Percentiles rank a stretch among this genome's conserved stretches.
phyloP scores from a whole-genome alignment of 2,797 vertebrate genomes.

The Clarias platycephalus region DNA sequence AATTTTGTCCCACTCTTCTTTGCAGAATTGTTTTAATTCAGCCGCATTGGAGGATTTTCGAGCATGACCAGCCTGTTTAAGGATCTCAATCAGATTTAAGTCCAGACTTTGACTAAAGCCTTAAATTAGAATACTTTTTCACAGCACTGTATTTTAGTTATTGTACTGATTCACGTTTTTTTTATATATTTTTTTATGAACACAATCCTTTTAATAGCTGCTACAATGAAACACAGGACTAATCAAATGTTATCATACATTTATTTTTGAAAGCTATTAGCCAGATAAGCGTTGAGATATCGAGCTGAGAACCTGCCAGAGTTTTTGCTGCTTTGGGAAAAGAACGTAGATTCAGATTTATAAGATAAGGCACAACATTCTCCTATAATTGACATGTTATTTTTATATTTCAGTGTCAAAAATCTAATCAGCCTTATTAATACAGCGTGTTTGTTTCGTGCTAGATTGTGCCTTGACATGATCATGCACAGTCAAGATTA shows the following conservation, averaged over 20 bases:
- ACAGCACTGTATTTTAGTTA: too few relatives aligned
- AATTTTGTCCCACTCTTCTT: too few relatives aligned
- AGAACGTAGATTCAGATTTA: conserved; percentile 2
- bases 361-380: neutral
- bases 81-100: too few relatives aligned
- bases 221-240: neutral
- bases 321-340: neutral
- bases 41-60: too few relatives aligned
- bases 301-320: neutral
- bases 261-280: neutral
- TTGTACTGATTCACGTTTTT: neutral
- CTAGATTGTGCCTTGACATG: neutral
- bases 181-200: neutral
- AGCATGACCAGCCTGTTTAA: too few relatives aligned
- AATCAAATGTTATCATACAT: neutral
- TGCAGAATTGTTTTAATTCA: too few relatives aligned
- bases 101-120: too few relatives aligned
- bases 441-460: neutral
- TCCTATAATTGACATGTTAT: neutral
- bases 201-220: neutral
- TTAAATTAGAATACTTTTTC: too few relatives aligned
- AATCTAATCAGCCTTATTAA: neutral
- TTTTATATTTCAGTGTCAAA: neutral
- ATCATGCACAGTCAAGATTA: neutral
- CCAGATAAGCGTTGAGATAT: neutral